phyloP scores from a whole-genome alignment of 2,888 invertebrate genomes.

The Dysmachus trigonus region DNA sequence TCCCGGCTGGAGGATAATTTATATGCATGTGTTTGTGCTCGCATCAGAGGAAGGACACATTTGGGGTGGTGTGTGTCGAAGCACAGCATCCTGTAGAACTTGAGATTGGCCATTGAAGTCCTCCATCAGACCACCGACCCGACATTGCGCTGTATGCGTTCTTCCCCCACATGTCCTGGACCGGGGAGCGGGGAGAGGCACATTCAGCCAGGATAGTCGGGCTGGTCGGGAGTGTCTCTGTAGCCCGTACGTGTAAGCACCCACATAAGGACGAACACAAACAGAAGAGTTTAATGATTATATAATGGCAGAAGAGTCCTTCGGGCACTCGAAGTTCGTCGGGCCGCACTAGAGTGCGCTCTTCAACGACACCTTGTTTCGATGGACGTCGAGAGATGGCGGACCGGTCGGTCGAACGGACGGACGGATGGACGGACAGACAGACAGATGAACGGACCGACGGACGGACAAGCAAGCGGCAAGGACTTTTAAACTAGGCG shows the following conservation, averaged over 20 bases:
- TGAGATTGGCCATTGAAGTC: slow-evolving; percentile 22
- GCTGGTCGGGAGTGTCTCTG: neutral
- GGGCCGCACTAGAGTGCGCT: slow-evolving; percentile 51
- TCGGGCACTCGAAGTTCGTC: slow-evolving; percentile 51
- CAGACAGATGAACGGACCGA: neutral
- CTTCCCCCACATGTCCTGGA: neutral
- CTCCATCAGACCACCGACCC: neutral
- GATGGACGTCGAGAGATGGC: slow-evolving; percentile 45
- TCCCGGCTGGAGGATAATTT: neutral
- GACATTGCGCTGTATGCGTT: neutral
- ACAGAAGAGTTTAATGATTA: slow-evolving; percentile 24
- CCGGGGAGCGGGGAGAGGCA: neutral
- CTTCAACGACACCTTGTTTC: slow-evolving; percentile 52
- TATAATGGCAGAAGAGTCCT: slow-evolving; percentile 40
- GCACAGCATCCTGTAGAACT: neutral
- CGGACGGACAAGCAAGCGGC: neutral
- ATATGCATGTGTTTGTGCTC: neutral
- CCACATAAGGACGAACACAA: slow-evolving; percentile 20
- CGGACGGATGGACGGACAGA: slow-evolving; percentile 3
- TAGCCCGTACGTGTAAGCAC: slow-evolving; percentile 1
- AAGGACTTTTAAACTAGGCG: slow-evolving; percentile 17
- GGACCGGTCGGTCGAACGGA: neutral
- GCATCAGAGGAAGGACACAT: neutral
- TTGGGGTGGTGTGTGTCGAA: neutral
- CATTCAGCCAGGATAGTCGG: neutral